Conservation (phyloP, 2,797 vertebrate genomes). For the Acrocephalus scirpaceus region DNA sequence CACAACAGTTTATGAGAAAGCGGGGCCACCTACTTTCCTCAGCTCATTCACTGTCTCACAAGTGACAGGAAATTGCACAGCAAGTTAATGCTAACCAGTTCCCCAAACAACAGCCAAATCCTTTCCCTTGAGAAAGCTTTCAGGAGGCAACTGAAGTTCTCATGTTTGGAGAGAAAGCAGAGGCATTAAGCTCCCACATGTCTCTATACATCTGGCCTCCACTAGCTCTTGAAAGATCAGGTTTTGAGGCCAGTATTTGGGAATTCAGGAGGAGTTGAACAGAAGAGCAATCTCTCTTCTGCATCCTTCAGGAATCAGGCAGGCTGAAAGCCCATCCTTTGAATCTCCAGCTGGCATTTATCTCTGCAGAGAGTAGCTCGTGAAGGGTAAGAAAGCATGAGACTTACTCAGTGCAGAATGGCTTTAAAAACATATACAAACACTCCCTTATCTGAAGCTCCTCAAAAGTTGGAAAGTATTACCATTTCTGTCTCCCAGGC, state of each 20-base stretch:
- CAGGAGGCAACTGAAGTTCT: not conserved
- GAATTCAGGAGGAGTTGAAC: not conserved
- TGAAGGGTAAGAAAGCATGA: not conserved
- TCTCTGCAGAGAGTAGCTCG: not conserved
- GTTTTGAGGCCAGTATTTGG: not conserved
- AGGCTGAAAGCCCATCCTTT: not conserved
- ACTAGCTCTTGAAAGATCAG: not conserved
- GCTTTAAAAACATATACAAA: conserved; percentile 1
- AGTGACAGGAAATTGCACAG: conserved; percentile 52
- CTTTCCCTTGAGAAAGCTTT: conserved; percentile 13
- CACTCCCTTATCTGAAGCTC: conserved; percentile 11
- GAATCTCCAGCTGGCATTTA: conserved; percentile 5
- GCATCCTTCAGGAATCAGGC: not conserved
- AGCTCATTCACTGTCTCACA: not conserved
- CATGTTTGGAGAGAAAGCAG: conserved; percentile 22
- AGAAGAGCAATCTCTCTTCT: not conserved
- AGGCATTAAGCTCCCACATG: not conserved
- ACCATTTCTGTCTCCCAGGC: conserved; percentile 2
- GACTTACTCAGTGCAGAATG: not conserved
- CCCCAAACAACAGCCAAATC: conserved; percentile 18
- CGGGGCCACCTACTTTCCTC: not conserved
- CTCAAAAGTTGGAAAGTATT: conserved; percentile 26
- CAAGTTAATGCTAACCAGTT: conserved; percentile 28
- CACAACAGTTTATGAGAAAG: not conserved
- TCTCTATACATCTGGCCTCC: not conserved